These are phyloP conservation scores for Halcyon senegalensis DNA, from an alignment of 2,113 vertebrate genomes.

Conservation along the genomic window DNA sequence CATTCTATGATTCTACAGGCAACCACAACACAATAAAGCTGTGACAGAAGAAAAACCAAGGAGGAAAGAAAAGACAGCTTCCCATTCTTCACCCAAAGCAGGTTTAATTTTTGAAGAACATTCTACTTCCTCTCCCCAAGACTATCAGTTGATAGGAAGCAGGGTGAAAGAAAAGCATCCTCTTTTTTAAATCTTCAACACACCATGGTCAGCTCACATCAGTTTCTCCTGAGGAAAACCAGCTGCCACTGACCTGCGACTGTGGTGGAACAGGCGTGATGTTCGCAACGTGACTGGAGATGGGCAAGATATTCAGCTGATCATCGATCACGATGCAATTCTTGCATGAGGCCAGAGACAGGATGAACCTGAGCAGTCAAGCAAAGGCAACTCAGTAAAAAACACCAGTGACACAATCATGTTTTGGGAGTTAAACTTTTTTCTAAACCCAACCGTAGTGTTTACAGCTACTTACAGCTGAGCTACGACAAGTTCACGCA, in stretches of 20 bases:
- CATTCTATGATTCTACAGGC: neutral
- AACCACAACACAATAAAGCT: neutral
- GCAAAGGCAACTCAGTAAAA: neutral
- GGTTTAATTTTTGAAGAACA: neutral
- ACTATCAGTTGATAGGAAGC: neutral
- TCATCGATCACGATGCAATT: constrained; percentile 95
- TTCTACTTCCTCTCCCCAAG: neutral
- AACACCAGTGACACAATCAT: neutral
- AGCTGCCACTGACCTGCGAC: constrained; percentile 77
- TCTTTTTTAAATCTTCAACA: neutral
- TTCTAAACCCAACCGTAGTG: neutral
- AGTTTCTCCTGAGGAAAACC: neutral
- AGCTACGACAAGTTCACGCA: neutral
- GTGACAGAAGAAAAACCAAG: neutral
- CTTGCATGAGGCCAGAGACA: constrained; percentile 92
- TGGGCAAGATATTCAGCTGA: constrained; percentile 92
- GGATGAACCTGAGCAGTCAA: constrained; percentile 85
- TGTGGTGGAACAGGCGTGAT: constrained; percentile 88
- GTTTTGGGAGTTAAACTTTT: neutral
- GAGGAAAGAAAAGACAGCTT: neutral
- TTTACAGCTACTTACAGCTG: neutral
- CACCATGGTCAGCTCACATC: rapidly evolving
- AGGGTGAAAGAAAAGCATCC: neutral
- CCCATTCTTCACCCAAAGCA: neutral
- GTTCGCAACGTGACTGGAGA: constrained; percentile 89